These are phyloP conservation scores for Semnopithecus entellus DNA, from an alignment of 2,113 vertebrate genomes.

Conservation along the genomic window DNA sequence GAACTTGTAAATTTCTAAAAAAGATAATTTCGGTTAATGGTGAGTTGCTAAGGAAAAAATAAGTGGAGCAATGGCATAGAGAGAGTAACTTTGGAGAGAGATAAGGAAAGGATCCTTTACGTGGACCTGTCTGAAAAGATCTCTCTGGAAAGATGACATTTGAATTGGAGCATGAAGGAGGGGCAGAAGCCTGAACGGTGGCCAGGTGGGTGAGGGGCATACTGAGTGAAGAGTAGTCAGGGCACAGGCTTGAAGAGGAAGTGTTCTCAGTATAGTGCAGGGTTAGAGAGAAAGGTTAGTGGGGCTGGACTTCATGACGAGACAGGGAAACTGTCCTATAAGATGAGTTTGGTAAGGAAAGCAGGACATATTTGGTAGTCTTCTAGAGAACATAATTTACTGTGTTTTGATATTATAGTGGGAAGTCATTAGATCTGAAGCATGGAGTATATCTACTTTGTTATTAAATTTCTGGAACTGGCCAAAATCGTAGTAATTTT, in stretches of 20 bases:
- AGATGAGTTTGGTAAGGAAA: background rate
- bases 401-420: background rate
- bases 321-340: background rate
- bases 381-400: background rate
- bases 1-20: background rate
- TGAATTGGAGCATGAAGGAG: background rate
- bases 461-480: background rate
- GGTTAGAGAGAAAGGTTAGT: background rate
- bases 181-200: background rate
- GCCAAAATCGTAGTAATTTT: background rate
- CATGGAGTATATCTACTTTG: background rate
- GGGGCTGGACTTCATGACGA: background rate
- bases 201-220: background rate
- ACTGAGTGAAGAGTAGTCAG: no score
- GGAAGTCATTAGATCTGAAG: background rate
- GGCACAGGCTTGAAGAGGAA: background rate
- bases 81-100: background rate
- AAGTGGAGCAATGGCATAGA: background rate
- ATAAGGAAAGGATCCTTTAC: background rate
- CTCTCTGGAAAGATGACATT: background rate
- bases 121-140: background rate
- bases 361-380: rapidly evolving
- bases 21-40: background rate
- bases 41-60: background rate
- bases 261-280: background rate